A percentile compares a stretch with the other conserved stretches of the same genome.
Evolutionary conservation across 2,797 vertebrate genomes (phyloP).

Genomic region (Phalloptychus januarius): DNA sequence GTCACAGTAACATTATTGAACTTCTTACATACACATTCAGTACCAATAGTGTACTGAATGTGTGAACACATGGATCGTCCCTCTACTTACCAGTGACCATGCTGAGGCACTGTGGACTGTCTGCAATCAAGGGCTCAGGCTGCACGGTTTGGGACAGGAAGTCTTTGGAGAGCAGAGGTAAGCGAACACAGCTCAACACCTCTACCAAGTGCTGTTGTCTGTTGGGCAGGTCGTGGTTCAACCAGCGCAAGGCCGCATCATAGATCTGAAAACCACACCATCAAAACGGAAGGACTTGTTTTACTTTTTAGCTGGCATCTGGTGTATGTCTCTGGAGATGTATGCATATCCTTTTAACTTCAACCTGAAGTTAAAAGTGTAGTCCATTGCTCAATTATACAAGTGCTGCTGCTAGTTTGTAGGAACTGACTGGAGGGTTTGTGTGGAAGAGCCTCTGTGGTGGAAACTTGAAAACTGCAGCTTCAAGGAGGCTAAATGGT

Average conservation of each 20-base stretch:
- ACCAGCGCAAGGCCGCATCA: constrained; percentile 92
- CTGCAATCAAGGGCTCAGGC: constrained; percentile 92
- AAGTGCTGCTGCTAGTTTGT: not conserved
- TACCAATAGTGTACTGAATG: too few relatives aligned
- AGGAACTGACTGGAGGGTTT: too few relatives aligned
- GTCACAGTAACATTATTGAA: not conserved
- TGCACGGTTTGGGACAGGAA: constrained; percentile 96
- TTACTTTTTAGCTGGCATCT: too few relatives aligned
- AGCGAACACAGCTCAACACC: constrained; percentile 93
- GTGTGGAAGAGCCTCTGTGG: too few relatives aligned
- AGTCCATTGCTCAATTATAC: not conserved
- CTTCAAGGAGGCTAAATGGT: too few relatives aligned
- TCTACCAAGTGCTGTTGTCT: constrained; percentile 90
- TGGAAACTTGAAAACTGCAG: too few relatives aligned
- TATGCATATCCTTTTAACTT: not conserved
- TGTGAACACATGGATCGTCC: not conserved
- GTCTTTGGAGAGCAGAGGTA: constrained; percentile 95
- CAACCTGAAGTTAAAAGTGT: not conserved
- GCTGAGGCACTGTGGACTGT: constrained; percentile 95
- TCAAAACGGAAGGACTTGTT: constrained; percentile 4
- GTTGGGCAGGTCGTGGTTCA: constrained; percentile 93
- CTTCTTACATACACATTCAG: not conserved
- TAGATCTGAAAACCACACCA: constrained; percentile 84
- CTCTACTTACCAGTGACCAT: constrained; percentile 94
- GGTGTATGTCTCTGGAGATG: too few relatives aligned